These are phyloP conservation scores for Chionomys nivalis DNA, from an alignment of 2,113 vertebrate genomes.

Conservation along the genomic window DNA sequence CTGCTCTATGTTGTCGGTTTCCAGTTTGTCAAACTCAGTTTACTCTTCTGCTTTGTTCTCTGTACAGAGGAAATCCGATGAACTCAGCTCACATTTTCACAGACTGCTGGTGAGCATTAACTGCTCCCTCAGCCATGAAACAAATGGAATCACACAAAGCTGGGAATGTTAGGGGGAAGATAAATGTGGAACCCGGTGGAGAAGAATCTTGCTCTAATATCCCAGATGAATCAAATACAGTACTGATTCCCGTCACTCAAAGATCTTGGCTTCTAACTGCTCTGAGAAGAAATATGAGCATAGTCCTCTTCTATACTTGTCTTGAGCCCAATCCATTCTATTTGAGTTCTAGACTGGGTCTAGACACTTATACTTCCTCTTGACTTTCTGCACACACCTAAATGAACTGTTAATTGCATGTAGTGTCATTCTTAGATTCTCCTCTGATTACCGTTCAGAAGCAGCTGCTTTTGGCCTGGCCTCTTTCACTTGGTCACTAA, in stretches of 20 bases:
- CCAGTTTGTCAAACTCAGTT: constrained; percentile 9
- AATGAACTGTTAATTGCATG: accelerated
- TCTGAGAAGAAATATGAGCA: accelerated
- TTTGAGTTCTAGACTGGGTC: neutral
- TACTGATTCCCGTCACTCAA: neutral
- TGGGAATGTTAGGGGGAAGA: neutral
- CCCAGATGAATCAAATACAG: neutral
- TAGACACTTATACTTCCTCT: neutral
- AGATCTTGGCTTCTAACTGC: neutral
- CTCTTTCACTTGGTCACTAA: neutral
- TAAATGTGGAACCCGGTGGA: neutral
- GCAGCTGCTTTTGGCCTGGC: neutral
- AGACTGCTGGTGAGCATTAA: neutral
- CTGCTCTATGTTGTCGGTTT: neutral
- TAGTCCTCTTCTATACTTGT: accelerated
- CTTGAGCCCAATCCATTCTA: neutral
- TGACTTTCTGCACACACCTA: neutral
- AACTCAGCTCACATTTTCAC: neutral
- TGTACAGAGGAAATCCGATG: constrained; percentile 22
- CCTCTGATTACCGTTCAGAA: neutral
- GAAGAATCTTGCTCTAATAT: neutral
- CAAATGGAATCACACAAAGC: neutral
- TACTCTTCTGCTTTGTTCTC: neutral
- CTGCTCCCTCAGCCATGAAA: neutral
- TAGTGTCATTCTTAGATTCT: neutral